These are phyloP conservation scores for Acanthopleura granulata DNA, from an alignment of 2,888 invertebrate genomes.

Conservation along the genomic window DNA sequence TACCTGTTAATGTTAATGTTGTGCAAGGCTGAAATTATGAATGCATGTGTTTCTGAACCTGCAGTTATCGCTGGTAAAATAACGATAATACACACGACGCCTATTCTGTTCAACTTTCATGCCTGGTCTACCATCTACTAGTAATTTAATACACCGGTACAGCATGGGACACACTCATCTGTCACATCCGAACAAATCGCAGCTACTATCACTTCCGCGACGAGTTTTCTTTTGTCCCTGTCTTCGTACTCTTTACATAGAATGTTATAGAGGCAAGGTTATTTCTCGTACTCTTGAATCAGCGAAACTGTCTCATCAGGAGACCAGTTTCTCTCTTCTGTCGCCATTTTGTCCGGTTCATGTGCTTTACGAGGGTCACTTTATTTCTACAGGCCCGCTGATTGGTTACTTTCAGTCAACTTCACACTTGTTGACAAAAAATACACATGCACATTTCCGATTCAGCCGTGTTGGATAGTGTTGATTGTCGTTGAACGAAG, in stretches of 20 bases:
- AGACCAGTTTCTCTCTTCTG: slow-evolving; percentile 4
- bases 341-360: background rate
- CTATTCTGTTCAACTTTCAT: no score
- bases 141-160: no score
- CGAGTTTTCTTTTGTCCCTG: slow-evolving; percentile 4
- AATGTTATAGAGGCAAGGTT: slow-evolving; percentile 2
- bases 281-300: background rate
- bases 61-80: no score
- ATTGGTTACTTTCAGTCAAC: background rate
- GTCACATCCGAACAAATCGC: background rate
- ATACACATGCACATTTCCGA: background rate
- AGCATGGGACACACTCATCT: background rate
- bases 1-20: no score
- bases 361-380: background rate
- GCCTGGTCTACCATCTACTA: no score
- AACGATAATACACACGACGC: no score
- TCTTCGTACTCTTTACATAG: background rate
- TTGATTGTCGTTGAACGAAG: background rate
- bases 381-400: background rate
- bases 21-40: no score
- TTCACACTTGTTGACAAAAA: background rate
- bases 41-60: no score
- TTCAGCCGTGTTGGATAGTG: background rate
- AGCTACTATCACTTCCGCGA: background rate
- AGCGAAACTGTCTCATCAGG: background rate